Conservation (phyloP, 2,113 vertebrate species). For the Chunga burmeisteri region DNA sequence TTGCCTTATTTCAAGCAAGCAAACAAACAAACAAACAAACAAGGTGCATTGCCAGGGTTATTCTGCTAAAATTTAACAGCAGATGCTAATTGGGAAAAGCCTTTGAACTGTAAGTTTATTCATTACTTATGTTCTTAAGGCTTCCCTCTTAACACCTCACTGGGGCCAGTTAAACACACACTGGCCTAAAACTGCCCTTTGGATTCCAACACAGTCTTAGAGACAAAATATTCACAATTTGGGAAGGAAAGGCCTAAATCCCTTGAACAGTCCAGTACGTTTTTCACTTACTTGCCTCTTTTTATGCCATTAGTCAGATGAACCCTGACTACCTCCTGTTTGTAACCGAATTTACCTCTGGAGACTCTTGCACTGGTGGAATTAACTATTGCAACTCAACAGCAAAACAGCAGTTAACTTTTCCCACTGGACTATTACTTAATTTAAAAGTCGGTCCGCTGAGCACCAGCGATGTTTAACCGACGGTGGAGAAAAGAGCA, state of each 20-base stretch:
- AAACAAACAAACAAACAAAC: too few relatives aligned
- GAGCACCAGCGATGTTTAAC: not conserved
- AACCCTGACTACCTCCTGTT: not conserved
- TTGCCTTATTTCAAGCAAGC: not conserved
- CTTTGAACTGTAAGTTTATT: not conserved
- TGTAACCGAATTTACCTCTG: not conserved
- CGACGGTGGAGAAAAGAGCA: not conserved
- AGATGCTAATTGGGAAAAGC: not conserved
- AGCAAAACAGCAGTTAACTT: not conserved
- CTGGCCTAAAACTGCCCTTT: not conserved
- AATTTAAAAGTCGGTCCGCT: not conserved
- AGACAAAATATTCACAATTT: too few relatives aligned
- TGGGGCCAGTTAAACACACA: not conserved
- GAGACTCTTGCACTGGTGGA: not conserved
- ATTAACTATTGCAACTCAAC: not conserved
- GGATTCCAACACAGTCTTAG: not conserved
- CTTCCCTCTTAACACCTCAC: not conserved
- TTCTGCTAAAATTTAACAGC: not conserved
- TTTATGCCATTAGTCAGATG: fast-evolving
- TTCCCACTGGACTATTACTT: not conserved
- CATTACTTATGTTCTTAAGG: not conserved
- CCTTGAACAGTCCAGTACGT: fast-evolving
- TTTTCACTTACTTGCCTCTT: not conserved
- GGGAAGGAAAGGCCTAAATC: not conserved
- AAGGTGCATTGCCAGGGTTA: not conserved